Base-by-base conservation (phyloP, 2,888 invertebrate genomes). In the Elysia crispata region DNA sequence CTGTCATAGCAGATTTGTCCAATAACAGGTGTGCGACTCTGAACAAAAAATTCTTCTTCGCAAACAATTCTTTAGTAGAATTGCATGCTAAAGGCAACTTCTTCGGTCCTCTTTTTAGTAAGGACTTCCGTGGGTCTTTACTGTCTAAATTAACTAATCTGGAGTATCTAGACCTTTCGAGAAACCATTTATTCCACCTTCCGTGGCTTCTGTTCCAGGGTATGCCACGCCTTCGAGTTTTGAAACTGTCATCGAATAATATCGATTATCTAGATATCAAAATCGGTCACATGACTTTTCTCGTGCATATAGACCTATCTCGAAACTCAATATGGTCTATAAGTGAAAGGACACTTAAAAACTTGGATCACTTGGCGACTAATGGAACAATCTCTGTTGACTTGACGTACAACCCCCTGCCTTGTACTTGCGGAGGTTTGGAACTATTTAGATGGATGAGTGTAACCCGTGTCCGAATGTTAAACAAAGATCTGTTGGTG, bases 401-500 rank as follows among this genome's bases (percentile, higher is more conserved):
- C 31, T 18, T 80, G 25, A 69, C 57, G 1, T 60, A 41, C 23
- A 81, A 77, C 28, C 77, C 28, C 28, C 30, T 81, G 18, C 30
- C 33, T 1, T 79, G 78, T 54, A 76, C 69, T 0, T 79, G 79
- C 64, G 18, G 50, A 1, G 69, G 74, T 49, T 13, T 78, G 18
- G 76, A 79, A n/a, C 11, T 76, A 15, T 20, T 76, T 13, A 25
- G 33, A 20, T 81, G 81, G 81, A 18, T 77, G 41, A 30, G 57
- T 18, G 49, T 49, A 23, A 69, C 74, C 18, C 70, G 41, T 1
- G 74, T 81, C 0, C 18, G 28, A 64, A 57, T 77, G 25, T 11
- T 77, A 0, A 67, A 50, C 13, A 30, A 75, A 54, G 72, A 67
- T 8, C 50, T 73, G 31, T 64, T 77, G 23, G 18, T 23, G 31